phyloP scores from a whole-genome alignment of 2,113 vertebrate species.

The Sinocyclocheilus anshuiensis region DNA sequence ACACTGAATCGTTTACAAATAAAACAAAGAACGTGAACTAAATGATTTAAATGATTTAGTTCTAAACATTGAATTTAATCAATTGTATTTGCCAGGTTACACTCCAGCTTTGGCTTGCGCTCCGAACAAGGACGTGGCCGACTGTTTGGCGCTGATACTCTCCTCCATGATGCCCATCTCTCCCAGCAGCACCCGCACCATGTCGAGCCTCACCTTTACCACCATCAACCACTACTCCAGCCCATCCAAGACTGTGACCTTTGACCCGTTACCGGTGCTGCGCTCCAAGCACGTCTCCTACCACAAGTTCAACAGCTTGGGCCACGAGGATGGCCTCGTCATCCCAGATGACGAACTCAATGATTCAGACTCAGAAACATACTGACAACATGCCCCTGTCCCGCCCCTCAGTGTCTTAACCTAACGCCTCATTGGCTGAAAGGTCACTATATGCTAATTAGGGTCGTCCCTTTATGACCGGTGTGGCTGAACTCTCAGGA shows the following conservation, averaged over 20 bases:
- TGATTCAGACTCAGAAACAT: conserved; percentile 98
- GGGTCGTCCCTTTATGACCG: neutral
- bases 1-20: too few relatives aligned
- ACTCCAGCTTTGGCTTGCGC: conserved; percentile 97
- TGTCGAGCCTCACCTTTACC: conserved; percentile 88
- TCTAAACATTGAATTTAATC: neutral
- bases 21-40: too few relatives aligned
- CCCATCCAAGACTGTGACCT: conserved; percentile 94
- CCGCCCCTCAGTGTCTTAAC: conserved; percentile 73
- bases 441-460: conserved; percentile 5
- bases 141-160: conserved; percentile 97
- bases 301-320: conserved; percentile 94
- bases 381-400: conserved; percentile 73
- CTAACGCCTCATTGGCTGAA: conserved; percentile 46
- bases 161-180: conserved; percentile 99
- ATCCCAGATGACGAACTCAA: conserved; percentile 80
- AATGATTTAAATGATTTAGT: too few relatives aligned
- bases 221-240: conserved; percentile 96
- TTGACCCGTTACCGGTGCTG: conserved; percentile 88
- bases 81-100: conserved; percentile 79
- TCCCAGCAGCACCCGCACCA: conserved; percentile 78
- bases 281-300: conserved; percentile 88
- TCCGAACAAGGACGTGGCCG: conserved; percentile 97
- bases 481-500: conserved; percentile 54
- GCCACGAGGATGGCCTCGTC: conserved; percentile 76